These are phyloP conservation scores for Lepilemur ruficaudatus DNA, from an alignment of 2,797 vertebrate species.

Conservation along the genomic window DNA sequence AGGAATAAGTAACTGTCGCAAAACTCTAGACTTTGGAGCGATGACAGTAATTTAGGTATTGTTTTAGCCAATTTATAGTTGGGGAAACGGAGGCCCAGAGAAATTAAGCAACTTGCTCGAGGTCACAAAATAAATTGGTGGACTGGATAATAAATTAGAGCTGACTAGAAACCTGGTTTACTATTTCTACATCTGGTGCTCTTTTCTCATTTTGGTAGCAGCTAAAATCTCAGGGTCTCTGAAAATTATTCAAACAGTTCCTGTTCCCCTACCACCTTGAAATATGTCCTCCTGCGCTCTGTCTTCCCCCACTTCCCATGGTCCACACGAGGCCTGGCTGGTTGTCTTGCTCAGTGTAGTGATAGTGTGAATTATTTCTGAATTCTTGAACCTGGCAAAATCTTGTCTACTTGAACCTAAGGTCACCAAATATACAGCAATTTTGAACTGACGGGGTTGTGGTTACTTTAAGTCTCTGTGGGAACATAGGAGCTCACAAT, in stretches of 20 bases:
- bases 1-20: not conserved
- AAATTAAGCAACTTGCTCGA: not conserved
- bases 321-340: not conserved
- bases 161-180: not conserved
- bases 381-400: constrained; percentile 44
- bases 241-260: not conserved
- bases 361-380: constrained; percentile 60
- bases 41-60: not conserved
- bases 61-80: not conserved
- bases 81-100: constrained; percentile 7
- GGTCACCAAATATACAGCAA: constrained; percentile 58
- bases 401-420: constrained; percentile 47
- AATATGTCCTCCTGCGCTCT: not conserved
- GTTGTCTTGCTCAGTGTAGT: not conserved
- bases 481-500: not conserved
- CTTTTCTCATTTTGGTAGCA: not conserved
- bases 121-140: not conserved
- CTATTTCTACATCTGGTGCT: not conserved
- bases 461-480: constrained; percentile 36
- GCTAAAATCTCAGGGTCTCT: constrained; percentile 13
- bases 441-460: constrained; percentile 38
- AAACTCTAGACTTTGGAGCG: constrained; percentile 11
- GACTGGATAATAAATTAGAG: not conserved
- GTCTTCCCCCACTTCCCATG: not conserved
- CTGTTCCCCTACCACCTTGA: not conserved